phyloP scores from a whole-genome alignment of 2,113 vertebrate species.

The Furnarius figulus region DNA sequence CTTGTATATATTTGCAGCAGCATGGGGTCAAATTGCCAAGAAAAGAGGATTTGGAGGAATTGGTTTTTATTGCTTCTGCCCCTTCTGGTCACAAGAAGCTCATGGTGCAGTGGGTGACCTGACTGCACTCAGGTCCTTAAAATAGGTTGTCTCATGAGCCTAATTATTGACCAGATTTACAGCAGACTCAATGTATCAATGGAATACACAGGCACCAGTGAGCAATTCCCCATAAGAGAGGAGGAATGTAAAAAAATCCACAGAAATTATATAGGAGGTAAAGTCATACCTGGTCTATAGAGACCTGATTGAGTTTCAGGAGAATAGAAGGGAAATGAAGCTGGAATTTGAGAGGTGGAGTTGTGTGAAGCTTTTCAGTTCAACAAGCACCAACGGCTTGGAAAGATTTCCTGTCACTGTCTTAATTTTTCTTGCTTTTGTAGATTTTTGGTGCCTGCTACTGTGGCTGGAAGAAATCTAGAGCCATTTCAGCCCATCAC shows the following conservation, averaged over 20 bases:
- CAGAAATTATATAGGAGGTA: background rate
- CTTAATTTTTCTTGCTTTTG: background rate
- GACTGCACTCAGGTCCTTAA: background rate
- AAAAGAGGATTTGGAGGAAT: background rate
- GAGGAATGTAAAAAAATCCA: background rate
- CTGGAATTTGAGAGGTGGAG: background rate
- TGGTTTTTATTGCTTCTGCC: background rate
- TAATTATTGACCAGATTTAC: background rate
- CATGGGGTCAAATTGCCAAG: background rate
- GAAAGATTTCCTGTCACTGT: background rate
- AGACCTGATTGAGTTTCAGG: background rate
- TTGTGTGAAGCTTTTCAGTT: background rate
- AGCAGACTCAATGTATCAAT: background rate
- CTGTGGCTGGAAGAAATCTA: background rate
- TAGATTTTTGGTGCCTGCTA: background rate
- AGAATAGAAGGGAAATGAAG: background rate
- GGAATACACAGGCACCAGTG: background rate
- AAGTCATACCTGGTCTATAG: background rate
- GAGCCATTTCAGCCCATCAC: accelerated
- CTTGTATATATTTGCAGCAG: background rate
- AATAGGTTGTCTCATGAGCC: background rate
- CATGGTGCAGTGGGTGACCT: background rate
- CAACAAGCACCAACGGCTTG: background rate
- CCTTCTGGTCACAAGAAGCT: background rate
- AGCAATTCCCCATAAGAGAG: background rate